A percentile compares a stretch with the other conserved stretches of the same genome.
phyloP scores from a whole-genome alignment of 2,113 vertebrate genomes.

The Octodon degus region DNA sequence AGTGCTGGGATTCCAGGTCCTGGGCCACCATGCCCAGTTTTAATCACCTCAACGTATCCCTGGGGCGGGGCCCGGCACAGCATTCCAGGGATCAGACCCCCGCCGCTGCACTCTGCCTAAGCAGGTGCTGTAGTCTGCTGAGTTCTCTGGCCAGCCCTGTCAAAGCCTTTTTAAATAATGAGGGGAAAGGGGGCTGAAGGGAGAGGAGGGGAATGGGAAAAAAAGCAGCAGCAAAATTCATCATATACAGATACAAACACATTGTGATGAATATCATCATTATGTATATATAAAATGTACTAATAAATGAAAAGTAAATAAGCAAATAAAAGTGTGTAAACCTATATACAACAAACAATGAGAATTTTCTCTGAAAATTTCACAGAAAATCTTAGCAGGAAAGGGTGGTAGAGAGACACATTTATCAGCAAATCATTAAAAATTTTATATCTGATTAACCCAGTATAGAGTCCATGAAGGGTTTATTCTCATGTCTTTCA shows the following conservation, averaged over 20 bases:
- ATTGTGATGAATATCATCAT: not conserved
- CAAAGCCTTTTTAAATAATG: not conserved
- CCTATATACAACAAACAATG: not conserved
- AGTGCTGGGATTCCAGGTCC: no score
- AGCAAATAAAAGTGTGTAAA: not conserved
- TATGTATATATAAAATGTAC: not conserved
- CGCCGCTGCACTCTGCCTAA: no score
- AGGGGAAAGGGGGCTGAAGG: not conserved
- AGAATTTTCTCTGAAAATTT: not conserved
- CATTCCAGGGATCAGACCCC: no score
- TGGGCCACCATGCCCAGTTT: no score
- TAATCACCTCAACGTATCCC: no score
- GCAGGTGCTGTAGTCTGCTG: no score
- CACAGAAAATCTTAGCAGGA: not conserved
- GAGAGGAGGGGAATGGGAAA: not conserved
- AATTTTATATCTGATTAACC: not conserved
- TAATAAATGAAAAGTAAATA: not conserved
- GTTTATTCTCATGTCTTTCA: not conserved
- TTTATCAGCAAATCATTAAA: conserved; percentile 15
- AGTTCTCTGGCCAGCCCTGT: no score
- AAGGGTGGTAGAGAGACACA: not conserved
- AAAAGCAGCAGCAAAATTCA: not conserved
- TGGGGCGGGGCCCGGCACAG: no score
- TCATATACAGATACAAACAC: not conserved
- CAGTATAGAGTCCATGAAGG: not conserved